phyloP scores from a whole-genome alignment of 2,113 vertebrate species.

The Caranx melampygus region DNA sequence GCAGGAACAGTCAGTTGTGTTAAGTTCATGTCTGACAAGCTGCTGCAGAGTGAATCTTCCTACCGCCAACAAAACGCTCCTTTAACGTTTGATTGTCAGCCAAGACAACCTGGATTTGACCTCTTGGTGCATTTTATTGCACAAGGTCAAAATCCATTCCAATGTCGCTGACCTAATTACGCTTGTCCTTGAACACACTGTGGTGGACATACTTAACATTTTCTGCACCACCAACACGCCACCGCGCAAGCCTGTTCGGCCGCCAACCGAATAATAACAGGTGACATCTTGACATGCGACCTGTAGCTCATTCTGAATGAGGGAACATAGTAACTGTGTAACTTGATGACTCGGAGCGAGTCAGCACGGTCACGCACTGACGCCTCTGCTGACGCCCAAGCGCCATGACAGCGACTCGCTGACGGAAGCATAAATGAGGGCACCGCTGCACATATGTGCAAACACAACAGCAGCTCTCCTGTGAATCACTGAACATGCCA shows the following conservation, averaged over 20 bases:
- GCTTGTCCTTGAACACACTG: neutral
- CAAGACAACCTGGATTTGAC: no score
- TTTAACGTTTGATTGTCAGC: no score
- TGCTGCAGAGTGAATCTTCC: no score
- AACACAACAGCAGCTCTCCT: neutral
- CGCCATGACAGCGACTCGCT: neutral
- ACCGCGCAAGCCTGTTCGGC: no score
- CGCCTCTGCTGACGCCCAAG: conserved; percentile 30
- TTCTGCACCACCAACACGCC: no score
- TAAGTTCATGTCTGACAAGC: no score
- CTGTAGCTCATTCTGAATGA: neutral
- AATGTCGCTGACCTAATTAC: neutral
- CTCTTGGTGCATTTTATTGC: no score
- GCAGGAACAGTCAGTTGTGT: no score
- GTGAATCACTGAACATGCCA: neutral
- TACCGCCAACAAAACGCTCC: no score
- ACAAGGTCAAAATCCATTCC: neutral
- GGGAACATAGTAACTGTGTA: conserved; percentile 45
- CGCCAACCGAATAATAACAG: neutral
- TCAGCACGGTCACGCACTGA: conserved; percentile 3
- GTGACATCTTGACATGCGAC: neutral
- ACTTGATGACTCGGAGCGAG: conserved; percentile 26
- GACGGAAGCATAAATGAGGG: neutral
- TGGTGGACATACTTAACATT: no score
- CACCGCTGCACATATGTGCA: neutral